These are phyloP conservation scores for Donacobius atricapilla DNA, from an alignment of 2,113 vertebrate species.

Conservation along the genomic window DNA sequence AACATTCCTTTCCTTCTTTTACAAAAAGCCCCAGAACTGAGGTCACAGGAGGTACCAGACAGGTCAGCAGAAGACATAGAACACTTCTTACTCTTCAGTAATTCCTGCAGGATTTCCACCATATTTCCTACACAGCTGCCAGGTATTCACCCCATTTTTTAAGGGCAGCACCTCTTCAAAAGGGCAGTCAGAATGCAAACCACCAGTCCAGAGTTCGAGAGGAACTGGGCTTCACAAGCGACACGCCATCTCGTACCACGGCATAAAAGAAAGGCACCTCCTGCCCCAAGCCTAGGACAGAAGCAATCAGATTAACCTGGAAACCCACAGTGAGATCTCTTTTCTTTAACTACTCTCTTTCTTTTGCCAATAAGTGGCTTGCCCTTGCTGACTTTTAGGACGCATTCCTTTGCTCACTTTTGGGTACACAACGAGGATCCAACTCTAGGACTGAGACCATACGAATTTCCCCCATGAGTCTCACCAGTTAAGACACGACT, in stretches of 20 bases:
- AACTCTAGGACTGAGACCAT: neutral
- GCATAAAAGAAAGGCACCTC: neutral
- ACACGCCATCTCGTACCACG: fast-evolving
- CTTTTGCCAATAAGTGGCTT: neutral
- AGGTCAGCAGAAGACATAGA: neutral
- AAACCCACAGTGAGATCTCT: neutral
- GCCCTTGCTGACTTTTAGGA: neutral
- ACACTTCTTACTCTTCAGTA: neutral
- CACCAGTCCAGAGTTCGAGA: neutral
- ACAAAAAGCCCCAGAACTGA: neutral
- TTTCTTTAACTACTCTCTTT: neutral
- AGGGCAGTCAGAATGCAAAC: neutral
- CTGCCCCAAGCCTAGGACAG: neutral
- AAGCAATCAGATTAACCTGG: neutral
- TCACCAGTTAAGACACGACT: neutral
- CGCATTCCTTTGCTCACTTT: neutral
- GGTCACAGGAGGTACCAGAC: neutral
- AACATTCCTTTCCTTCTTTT: neutral
- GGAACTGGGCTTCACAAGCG: neutral
- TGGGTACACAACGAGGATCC: neutral
- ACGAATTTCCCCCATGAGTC: fast-evolving
- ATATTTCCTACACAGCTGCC: neutral
- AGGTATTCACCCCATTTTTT: neutral
- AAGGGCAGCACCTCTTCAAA: neutral
- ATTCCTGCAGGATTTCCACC: neutral